These are phyloP conservation scores for Gopherus flavomarginatus DNA, from an alignment of 2,113 vertebrate species.

Conservation along the genomic window DNA sequence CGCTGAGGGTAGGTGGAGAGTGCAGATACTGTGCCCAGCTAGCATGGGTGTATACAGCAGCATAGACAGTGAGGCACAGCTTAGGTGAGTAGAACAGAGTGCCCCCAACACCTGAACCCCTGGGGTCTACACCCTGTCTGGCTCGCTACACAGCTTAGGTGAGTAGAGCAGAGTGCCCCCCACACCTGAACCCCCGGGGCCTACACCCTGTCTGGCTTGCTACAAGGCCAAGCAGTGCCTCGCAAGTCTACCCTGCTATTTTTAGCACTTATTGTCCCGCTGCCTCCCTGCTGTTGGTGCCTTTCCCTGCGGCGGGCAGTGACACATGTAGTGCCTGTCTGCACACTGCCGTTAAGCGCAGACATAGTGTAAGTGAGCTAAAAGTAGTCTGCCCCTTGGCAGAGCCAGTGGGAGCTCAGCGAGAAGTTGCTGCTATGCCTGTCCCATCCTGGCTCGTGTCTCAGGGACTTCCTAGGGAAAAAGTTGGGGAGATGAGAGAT, in stretches of 20 bases:
- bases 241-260: background rate
- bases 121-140: background rate
- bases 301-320: background rate
- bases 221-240: background rate
- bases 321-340: too few relatives aligned
- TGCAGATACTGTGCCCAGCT: background rate
- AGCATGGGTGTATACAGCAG: background rate
- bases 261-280: background rate
- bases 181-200: background rate
- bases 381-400: background rate
- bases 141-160: background rate
- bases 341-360: background rate
- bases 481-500: rapidly evolving
- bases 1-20: background rate
- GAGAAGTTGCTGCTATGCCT: background rate
- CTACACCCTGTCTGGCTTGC: background rate
- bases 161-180: background rate
- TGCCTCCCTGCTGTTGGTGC: background rate
- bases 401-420: background rate
- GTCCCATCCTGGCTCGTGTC: too few relatives aligned
- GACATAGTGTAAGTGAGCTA: background rate
- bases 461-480: background rate
- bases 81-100: background rate
- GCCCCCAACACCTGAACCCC: background rate
- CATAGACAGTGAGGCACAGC: background rate